These are phyloP conservation scores for Perccottus glenii DNA, from an alignment of 2,113 vertebrate genomes.

Conservation along the genomic window DNA sequence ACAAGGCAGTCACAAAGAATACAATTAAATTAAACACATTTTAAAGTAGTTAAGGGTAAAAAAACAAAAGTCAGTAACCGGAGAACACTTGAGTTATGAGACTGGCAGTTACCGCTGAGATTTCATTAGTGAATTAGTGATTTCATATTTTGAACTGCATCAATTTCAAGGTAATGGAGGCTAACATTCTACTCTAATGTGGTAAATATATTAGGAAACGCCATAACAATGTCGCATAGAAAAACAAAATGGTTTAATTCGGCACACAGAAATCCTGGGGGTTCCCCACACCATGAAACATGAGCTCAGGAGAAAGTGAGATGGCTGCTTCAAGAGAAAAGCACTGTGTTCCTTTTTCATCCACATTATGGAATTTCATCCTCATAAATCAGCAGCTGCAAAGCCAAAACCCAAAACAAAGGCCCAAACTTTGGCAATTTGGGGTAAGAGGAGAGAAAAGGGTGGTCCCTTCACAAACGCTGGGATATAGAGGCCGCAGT, in stretches of 20 bases:
- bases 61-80: constrained; percentile 28
- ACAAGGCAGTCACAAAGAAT: neutral
- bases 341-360: constrained; percentile 15
- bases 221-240: constrained; percentile 33
- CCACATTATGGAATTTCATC: constrained; percentile 10
- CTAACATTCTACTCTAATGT: constrained; percentile 20
- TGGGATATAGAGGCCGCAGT: neutral
- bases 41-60: too few species aligned
- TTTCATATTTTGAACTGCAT: constrained; percentile 26
- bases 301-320: constrained; percentile 22
- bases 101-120: constrained; percentile 26
- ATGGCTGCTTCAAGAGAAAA: constrained; percentile 10
- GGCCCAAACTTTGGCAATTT: constrained; percentile 15
- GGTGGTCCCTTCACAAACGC: constrained; percentile 4
- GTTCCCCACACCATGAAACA: constrained; percentile 26
- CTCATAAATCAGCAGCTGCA: constrained; percentile 8
- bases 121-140: constrained; percentile 41
- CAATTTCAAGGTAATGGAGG: constrained; percentile 27
- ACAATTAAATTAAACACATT: neutral
- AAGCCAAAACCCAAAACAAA: constrained; percentile 32
- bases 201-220: constrained; percentile 31
- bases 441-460: neutral
- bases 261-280: neutral
- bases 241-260: constrained; percentile 17
- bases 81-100: constrained; percentile 46